Percentiles rank a stretch among this genome's conserved stretches.
Evolutionary conservation across 2,113 vertebrate genomes (phyloP).

Genomic region (Porphyrio hochstetteri): DNA sequence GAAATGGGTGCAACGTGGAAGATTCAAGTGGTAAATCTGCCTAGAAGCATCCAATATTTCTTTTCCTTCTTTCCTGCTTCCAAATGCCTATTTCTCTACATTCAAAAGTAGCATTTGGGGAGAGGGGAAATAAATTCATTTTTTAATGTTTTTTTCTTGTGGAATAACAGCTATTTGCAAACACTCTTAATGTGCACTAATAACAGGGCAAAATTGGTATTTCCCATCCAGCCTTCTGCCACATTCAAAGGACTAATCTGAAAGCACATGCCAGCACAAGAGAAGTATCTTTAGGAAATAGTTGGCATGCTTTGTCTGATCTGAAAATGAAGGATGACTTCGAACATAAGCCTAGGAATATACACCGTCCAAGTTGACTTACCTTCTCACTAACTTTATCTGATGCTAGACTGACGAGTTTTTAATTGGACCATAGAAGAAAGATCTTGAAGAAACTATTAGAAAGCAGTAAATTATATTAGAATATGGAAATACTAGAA

Average conservation of each 20-base stretch:
- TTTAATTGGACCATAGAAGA: background rate
- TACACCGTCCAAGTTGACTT: background rate
- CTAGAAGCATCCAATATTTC: conserved; percentile 28
- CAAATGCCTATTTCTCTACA: conserved; percentile 10
- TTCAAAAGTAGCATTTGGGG: background rate
- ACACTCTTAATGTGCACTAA: background rate
- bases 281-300: background rate
- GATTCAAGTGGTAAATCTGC: conserved; percentile 17
- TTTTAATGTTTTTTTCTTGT: background rate
- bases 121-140: conserved; percentile 1
- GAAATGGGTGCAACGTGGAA: conserved; percentile 7
- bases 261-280: background rate
- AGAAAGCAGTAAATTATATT: background rate
- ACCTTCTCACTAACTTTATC: background rate
- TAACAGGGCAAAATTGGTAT: background rate
- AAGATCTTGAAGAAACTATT: background rate
- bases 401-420: background rate
- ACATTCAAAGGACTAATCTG: background rate
- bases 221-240: background rate
- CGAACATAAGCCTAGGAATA: background rate
- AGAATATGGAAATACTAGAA: background rate
- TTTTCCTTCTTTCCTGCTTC: background rate
- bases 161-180: conserved; percentile 27
- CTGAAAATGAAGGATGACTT: background rate
- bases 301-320: background rate